phyloP scores from a whole-genome alignment of 1,140 invertebrate species.

The Stegodyphus mimosarum region DNA sequence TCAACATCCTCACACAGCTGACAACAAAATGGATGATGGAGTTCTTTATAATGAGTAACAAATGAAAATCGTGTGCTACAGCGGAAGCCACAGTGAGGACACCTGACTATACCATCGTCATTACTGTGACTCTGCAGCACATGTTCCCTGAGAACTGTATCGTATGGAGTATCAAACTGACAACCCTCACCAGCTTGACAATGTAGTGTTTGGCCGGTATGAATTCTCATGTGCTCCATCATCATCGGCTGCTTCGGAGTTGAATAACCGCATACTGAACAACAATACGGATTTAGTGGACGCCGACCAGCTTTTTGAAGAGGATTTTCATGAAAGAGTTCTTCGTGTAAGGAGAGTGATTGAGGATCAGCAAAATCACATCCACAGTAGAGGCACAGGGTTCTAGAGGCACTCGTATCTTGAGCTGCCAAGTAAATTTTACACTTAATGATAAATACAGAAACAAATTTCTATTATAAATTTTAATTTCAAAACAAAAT shows the following conservation, averaged over 20 bases:
- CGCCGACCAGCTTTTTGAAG: slow-evolving; percentile 52
- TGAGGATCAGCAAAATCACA: slow-evolving; percentile 71
- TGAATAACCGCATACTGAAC: slow-evolving; percentile 68
- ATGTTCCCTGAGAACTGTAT: slow-evolving; percentile 65
- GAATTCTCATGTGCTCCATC: slow-evolving; percentile 70
- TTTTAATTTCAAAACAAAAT: too few relatives aligned
- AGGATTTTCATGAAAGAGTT: slow-evolving; percentile 67
- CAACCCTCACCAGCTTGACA: slow-evolving; percentile 66
- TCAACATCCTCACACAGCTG: slow-evolving; percentile 47
- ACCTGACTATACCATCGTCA: slow-evolving; percentile 66
- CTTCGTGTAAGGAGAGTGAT: slow-evolving; percentile 70
- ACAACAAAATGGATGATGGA: slow-evolving; percentile 52
- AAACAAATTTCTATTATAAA: too few relatives aligned
- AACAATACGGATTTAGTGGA: slow-evolving; percentile 66
- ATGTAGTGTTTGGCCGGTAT: slow-evolving; percentile 67
- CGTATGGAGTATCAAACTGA: slow-evolving; percentile 65
- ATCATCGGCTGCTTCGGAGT: slow-evolving; percentile 69
- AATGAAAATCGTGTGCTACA: slow-evolving; percentile 53
- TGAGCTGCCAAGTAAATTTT: slow-evolving; percentile 12
- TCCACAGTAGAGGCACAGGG: slow-evolving; percentile 70
- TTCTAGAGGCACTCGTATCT: slow-evolving; percentile 65
- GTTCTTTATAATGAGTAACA: slow-evolving; percentile 44
- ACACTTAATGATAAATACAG: too few relatives aligned
- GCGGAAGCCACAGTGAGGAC: slow-evolving; percentile 67
- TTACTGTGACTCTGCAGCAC: slow-evolving; percentile 64